A percentile compares a stretch with the other conserved stretches of the same genome.
Conservation (phyloP, 2,888 invertebrate genomes). For the Tanaodytes sp. region DNA sequence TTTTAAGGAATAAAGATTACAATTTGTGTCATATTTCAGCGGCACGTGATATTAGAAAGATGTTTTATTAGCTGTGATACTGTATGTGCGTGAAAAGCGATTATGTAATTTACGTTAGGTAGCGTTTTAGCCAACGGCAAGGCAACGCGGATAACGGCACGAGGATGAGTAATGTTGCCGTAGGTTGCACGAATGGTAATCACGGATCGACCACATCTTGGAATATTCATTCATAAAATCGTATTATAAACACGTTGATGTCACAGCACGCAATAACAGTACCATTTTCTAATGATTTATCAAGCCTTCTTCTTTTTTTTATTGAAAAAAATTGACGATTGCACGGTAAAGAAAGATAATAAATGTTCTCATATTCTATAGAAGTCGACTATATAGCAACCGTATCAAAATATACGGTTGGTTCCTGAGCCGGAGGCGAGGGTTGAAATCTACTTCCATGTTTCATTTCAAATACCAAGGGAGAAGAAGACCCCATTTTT, state of each 20-base stretch:
- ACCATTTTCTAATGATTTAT: too few relatives aligned
- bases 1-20: slow-evolving; percentile 29
- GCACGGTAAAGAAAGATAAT: too few relatives aligned
- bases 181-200: slow-evolving; percentile 64
- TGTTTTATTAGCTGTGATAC: slow-evolving; percentile 26
- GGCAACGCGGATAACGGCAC: slow-evolving; percentile 65
- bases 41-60: slow-evolving; percentile 25
- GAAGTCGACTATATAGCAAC: too few relatives aligned
- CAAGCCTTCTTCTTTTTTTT: too few relatives aligned
- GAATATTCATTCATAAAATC: slow-evolving; percentile 40
- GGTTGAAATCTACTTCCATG: too few relatives aligned
- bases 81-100: slow-evolving; percentile 31
- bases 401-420: too few relatives aligned
- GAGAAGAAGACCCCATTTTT: too few relatives aligned
- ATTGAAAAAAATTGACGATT: too few relatives aligned
- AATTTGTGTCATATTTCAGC: slow-evolving; percentile 21
- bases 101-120: slow-evolving; percentile 39
- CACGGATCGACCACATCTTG: slow-evolving; percentile 26
- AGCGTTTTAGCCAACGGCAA: slow-evolving; percentile 62
- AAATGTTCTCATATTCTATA: too few relatives aligned
- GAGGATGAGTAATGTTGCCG: slow-evolving; percentile 61
- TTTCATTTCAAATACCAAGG: too few relatives aligned
- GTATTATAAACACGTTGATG: slow-evolving; percentile 34
- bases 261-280: not conserved
- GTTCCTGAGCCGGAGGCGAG: too few relatives aligned